Evolutionary conservation across 2,888 invertebrate species (phyloP).

Genomic region (Watsonalla binaria): DNA sequence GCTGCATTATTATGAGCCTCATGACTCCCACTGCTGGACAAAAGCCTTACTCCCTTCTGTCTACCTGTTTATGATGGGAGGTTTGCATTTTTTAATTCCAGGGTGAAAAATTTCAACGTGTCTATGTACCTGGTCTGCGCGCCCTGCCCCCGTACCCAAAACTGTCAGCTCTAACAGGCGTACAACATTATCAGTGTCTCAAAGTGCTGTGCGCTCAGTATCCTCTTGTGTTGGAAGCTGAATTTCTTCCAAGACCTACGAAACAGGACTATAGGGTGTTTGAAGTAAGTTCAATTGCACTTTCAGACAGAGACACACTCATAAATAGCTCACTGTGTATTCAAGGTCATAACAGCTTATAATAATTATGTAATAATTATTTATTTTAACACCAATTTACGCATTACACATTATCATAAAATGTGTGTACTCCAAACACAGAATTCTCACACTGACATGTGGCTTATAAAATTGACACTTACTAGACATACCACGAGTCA

Average conservation of each 20-base stretch:
- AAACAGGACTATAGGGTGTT: slow-evolving; percentile 39
- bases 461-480: slow-evolving; percentile 45
- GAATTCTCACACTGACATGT: slow-evolving; percentile 40
- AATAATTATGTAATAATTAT: too few species aligned
- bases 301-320: too few species aligned
- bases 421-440: slow-evolving; percentile 41
- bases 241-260: slow-evolving; percentile 33
- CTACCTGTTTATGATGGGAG: background rate
- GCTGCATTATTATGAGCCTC: too few species aligned
- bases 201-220: slow-evolving; percentile 43
- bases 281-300: slow-evolving; percentile 35
- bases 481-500: slow-evolving; percentile 41
- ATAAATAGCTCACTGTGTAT: too few species aligned
- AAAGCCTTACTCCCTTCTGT: too few species aligned
- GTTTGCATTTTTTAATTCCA: slow-evolving; percentile 13
- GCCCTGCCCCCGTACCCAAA: slow-evolving; percentile 38
- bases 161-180: slow-evolving; percentile 36
- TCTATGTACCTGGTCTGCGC: slow-evolving; percentile 42
- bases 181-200: slow-evolving; percentile 48
- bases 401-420: too few species aligned
- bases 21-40: too few species aligned
- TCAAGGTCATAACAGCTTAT: too few species aligned
- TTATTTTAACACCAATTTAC: too few species aligned
- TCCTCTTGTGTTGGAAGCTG: slow-evolving; percentile 33
- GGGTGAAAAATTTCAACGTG: slow-evolving; percentile 15